Evolutionary conservation across 2,797 vertebrate species (phyloP), one percentile per base, ranked within the genome.

Genomic region (Acanthurus lineatus): DNA sequence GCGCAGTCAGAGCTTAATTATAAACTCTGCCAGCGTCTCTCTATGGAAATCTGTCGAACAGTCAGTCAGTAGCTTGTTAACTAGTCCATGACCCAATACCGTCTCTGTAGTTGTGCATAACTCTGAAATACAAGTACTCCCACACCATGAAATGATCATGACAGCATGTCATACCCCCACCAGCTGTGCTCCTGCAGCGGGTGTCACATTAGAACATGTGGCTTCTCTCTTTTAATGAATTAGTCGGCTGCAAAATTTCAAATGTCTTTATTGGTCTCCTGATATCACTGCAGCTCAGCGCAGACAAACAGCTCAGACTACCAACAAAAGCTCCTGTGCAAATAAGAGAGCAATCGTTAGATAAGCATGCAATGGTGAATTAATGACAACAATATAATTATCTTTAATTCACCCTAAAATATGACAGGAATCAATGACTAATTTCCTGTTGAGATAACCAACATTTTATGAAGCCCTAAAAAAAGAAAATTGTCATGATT

Each of bases 311-410:
- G 58, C 60, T 61, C 17, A 5, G 16, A 64, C 40, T 38, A 7
- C 67, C 73, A 42, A 67, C 44, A 19, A 22, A 44, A 20, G 42
- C 69, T 69, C 61, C 51, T 45, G 40, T 32, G 54, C 53, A 73
- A 62, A 65, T 75, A 57, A 78, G 57, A 69, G 47, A 57, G 60
- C 49, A 76, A 56, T 76, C 58, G 73, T 80, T 45, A 61, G 28
- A 88, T 74, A 48, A 77, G 67, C 14, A 8, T 25, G 61, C 38
- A 63, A 53, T 67, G 17, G 45, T 35, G 42, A 68, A 11, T 69
- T 64, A 79, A 77, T 77, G 61, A 61, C 60, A 83, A 57, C 15
- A 60, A 71, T 69, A 14, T 25, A 63, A 82, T 86, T 71, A 79
- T 82, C 9, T 79, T 77, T 51, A 58, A 80, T 83, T 82, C 17